Evolutionary conservation across 1,140 invertebrate species (phyloP).

Genomic region (Dendrolimus kikuchii): DNA sequence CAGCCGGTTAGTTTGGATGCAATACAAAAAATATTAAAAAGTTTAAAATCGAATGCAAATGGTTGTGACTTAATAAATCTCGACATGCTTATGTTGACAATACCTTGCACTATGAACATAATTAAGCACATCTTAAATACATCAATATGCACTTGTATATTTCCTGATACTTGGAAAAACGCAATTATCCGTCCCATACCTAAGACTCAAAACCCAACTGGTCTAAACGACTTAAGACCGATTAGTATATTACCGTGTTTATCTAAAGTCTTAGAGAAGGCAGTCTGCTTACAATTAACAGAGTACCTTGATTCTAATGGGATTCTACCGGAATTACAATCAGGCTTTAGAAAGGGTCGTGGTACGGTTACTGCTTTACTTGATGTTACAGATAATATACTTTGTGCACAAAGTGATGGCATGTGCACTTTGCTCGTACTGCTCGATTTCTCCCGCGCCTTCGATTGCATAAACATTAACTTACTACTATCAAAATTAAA

Average conservation of each 20-base stretch:
- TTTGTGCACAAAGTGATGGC: slow-evolving; percentile 5
- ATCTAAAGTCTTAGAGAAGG: too few species aligned
- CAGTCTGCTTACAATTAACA: too few species aligned
- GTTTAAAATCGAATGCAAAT: slow-evolving; percentile 11
- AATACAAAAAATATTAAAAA: slow-evolving; percentile 5
- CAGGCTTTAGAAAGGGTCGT: slow-evolving; percentile 11
- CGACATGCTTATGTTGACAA: slow-evolving; percentile 12
- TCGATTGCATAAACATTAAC: too few species aligned
- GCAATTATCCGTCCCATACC: too few species aligned
- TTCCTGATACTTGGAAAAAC: neutral
- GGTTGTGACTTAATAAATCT: slow-evolving; percentile 10
- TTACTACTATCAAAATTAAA: too few species aligned
- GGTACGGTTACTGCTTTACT: slow-evolving; percentile 10
- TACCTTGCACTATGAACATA: neutral
- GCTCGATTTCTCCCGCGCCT: too few species aligned
- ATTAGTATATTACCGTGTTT: too few species aligned
- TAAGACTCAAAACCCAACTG: too few species aligned
- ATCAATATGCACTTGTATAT: slow-evolving; percentile 2
- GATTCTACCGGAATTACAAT: slow-evolving; percentile 6
- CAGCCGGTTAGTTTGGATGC: neutral
- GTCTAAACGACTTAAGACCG: too few species aligned
- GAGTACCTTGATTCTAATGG: neutral
- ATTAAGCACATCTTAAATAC: slow-evolving; percentile 5
- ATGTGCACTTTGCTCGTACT: slow-evolving; percentile 8
- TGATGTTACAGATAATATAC: slow-evolving; percentile 10